Base-by-base conservation (phyloP, 2,113 vertebrate genomes). In the Caranx ignobilis region DNA sequence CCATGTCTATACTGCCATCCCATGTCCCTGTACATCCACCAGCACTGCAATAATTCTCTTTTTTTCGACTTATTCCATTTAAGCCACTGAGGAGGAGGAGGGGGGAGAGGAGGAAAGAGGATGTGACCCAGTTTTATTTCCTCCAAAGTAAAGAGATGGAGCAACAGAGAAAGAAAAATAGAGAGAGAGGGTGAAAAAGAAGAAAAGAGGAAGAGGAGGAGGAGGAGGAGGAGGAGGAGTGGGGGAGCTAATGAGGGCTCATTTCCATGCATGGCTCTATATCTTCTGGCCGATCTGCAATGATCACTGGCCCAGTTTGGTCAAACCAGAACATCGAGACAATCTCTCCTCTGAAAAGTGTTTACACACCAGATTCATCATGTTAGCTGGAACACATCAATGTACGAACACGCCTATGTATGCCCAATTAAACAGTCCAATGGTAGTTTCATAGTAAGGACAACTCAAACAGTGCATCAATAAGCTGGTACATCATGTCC, bases 81-180 rank as follows among this genome's bases (percentile, higher is more conserved):
- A 79, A 82, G 52, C 68, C 67, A 73, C 61, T 35, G 64, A 84
- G 63, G 55, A 88, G 71, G 68, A 80, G 47, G 75, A 59, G 47
- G 63, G 56, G 39, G 34, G 79, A 47, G 54, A 73, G 19, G 16
- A 73, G 56, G 68, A 75, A 68, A 26, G 69, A 87, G 75, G 84
- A 83, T 64, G 66, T 89, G 89, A 91, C 91, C 89, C 79, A 90
- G 83, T 88, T 91, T 90, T 50, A 85, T 84, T 91, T 79, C 82
- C 75, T 81, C 87, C 61, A 60, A 86, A 87, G 80, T 84, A 87
- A 84, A 86, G 68, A 83, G 75, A 87, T 57, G 18, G 56, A 76
- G 82, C 71, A 82, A 82, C 55, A 82, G 35, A 37, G 26, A 54
- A 75, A 84, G 68, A 89, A 59, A 87, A 83, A 88, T 69, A 43